Evolutionary conservation across 2,113 vertebrate species (phyloP).

Genomic region (Pogona vitticeps): DNA sequence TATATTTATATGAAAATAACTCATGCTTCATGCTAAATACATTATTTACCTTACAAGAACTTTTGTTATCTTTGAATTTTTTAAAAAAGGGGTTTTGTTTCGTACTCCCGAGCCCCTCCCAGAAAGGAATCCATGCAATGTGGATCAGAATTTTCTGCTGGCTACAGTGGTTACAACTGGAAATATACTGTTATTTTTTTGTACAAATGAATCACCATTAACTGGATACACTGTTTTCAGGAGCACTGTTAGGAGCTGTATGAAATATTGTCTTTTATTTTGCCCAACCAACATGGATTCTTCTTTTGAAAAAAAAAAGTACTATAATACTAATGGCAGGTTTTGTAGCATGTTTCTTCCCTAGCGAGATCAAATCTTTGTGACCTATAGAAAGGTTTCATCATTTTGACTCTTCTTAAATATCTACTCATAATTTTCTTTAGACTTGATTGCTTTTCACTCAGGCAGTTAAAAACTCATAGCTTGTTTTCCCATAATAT

Average conservation of each 20-base stretch:
- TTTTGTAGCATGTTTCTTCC: constrained; percentile 74
- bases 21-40: constrained; percentile 99
- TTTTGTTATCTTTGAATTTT: constrained; percentile 87
- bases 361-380: constrained; percentile 69
- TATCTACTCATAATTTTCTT: constrained; percentile 65
- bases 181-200: constrained; percentile 87
- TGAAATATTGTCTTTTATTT: constrained; percentile 46
- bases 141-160: constrained; percentile 92
- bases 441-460: constrained; percentile 75
- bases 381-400: constrained; percentile 73
- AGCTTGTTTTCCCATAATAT: constrained; percentile 67
- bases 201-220: constrained; percentile 84
- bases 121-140: constrained; percentile 93
- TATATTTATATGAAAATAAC: constrained; percentile 99
- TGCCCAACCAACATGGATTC: constrained; percentile 65
- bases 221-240: constrained; percentile 86
- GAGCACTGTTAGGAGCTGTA: constrained; percentile 68
- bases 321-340: constrained; percentile 81
- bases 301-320: constrained; percentile 56
- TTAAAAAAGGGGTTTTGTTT: constrained; percentile 85
- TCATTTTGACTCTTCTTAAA: constrained; percentile 64
- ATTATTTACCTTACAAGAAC: constrained; percentile 99
- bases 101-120: constrained; percentile 67
- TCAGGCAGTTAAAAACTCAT: constrained; percentile 80
- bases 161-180: constrained; percentile 89